Percentiles rank a stretch among this genome's conserved stretches.
These are phyloP conservation scores for Hofmannophila pseudospretella DNA, from an alignment of 2,888 invertebrate species.

Conservation along the genomic window DNA sequence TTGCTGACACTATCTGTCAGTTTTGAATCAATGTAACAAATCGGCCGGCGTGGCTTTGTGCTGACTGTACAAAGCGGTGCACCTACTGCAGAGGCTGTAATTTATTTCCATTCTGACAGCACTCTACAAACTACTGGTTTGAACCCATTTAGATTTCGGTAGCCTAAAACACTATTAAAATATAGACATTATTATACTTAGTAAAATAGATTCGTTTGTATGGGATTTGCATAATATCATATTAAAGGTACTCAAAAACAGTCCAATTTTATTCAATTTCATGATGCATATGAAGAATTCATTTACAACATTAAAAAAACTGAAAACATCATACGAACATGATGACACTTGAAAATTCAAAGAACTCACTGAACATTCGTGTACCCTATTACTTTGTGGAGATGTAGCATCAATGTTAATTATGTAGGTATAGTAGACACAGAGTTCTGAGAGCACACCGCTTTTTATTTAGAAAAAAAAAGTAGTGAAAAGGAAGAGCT, in stretches of 20 bases:
- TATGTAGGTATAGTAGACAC: conserved; percentile 42
- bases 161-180: too few relatives aligned
- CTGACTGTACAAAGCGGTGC: conserved; percentile 45
- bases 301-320: neutral
- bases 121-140: conserved; percentile 20
- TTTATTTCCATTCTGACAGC: conserved; percentile 61
- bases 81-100: conserved; percentile 41
- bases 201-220: too few relatives aligned
- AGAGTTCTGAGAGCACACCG: conserved; percentile 28
- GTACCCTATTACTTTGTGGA: conserved; percentile 46
- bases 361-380: conserved; percentile 46
- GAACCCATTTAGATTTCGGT: neutral
- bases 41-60: conserved; percentile 45
- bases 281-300: neutral
- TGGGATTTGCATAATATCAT: too few relatives aligned
- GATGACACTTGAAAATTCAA: conserved; percentile 58
- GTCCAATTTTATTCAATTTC: too few relatives aligned
- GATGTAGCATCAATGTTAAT: conserved; percentile 56
- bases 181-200: too few relatives aligned
- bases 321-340: conserved; percentile 40
- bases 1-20: conserved; percentile 46
- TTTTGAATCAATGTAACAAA: conserved; percentile 62
- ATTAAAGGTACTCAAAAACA: too few relatives aligned
- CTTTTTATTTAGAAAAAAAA: conserved; percentile 46
- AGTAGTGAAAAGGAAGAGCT: conserved; percentile 68